A percentile compares a stretch with the other conserved stretches of the same genome.
phyloP scores from a whole-genome alignment of 2,888 invertebrate species.

The Abrostola triplasia region DNA sequence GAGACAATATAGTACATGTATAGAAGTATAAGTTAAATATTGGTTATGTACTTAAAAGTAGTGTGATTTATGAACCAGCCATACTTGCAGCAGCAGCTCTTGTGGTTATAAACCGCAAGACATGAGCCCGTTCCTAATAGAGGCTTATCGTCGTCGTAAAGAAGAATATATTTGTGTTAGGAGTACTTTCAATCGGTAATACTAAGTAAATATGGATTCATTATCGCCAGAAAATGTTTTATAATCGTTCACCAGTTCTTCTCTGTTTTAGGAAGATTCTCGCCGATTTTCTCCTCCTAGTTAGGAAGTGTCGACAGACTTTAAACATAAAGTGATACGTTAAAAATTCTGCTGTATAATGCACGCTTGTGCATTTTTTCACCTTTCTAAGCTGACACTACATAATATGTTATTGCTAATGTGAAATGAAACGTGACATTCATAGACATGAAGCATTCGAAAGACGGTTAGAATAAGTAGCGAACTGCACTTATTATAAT shows the following conservation, averaged over 20 bases:
- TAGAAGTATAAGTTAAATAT: no score
- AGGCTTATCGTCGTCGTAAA: background rate
- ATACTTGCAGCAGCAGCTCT: background rate
- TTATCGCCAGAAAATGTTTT: no score
- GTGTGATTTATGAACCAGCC: background rate
- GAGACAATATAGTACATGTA: no score
- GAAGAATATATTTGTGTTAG: background rate
- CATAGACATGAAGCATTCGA: background rate
- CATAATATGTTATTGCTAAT: background rate
- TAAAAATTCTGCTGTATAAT: background rate
- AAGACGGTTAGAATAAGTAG: background rate
- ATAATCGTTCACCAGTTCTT: no score
- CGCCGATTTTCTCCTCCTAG: no score
- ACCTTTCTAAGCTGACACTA: slow-evolving; percentile 8
- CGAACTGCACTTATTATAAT: no score
- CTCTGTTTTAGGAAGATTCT: no score
- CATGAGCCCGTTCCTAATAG: background rate
- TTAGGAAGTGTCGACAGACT: no score
- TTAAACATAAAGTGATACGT: no score
- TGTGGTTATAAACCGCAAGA: slow-evolving; percentile 2
- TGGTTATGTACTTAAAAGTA: background rate
- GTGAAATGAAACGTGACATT: background rate
- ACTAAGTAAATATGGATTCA: no score
- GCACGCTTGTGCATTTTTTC: background rate
- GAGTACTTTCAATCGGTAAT: no score